Conservation (phyloP, 2,888 invertebrate species). For the Erebia aethiops region DNA sequence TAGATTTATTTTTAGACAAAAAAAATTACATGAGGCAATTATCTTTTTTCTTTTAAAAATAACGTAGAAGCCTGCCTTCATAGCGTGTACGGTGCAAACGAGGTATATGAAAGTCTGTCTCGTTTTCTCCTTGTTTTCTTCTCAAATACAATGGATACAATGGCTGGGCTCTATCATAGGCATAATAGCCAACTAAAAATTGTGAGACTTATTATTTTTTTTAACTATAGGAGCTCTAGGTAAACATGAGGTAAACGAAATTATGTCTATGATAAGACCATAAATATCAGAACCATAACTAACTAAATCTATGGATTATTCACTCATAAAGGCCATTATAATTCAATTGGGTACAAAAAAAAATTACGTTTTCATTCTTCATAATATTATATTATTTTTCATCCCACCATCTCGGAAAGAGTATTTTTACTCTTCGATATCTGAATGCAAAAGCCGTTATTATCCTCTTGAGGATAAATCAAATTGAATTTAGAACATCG, state of each 20-base stretch:
- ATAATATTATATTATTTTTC: neutral
- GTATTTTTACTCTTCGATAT: no score
- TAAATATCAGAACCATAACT: no score
- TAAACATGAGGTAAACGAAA: neutral
- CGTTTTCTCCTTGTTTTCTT: constrained; percentile 18
- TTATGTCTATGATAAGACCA: constrained; percentile 13
- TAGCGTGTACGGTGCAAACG: constrained; percentile 26
- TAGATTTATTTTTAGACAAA: no score
- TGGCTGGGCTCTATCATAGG: constrained; percentile 18
- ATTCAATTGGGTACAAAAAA: neutral
- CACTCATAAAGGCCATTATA: neutral
- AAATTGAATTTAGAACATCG: no score
- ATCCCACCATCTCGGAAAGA: no score
- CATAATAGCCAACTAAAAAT: constrained; percentile 13
- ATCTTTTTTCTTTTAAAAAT: neutral
- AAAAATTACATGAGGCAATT: no score
- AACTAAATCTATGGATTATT: neutral
- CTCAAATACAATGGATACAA: constrained; percentile 30
- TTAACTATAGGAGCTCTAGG: neutral
- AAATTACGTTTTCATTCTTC: no score
- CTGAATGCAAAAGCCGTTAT: no score
- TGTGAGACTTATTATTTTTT: neutral
- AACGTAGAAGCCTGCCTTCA: constrained; percentile 15
- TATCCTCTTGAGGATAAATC: no score
- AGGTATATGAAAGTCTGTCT: constrained; percentile 18